phyloP scores from a whole-genome alignment of 2,797 vertebrate genomes.

The Gallinago stenura region DNA sequence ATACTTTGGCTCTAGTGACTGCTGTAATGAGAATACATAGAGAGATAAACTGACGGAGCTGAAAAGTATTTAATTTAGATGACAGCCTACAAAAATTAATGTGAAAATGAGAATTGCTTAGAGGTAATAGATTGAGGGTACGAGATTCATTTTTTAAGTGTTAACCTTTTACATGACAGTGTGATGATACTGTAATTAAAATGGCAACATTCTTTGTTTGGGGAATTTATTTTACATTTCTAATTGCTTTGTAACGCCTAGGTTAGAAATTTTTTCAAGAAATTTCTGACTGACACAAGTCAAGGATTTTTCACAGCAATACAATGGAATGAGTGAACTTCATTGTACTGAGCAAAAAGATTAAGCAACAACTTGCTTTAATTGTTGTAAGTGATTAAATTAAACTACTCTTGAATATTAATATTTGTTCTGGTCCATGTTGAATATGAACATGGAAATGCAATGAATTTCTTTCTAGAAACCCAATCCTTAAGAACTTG shows the following conservation, averaged over 20 bases:
- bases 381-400: slow-evolving; percentile 28
- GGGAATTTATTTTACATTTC: slow-evolving; percentile 38
- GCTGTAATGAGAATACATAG: slow-evolving; percentile 11
- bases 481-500: slow-evolving; percentile 50
- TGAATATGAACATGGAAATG: slow-evolving; percentile 24
- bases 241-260: slow-evolving; percentile 25
- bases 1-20: slow-evolving; percentile 45
- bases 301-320: background rate
- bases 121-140: slow-evolving; percentile 9
- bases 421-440: background rate
- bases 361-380: slow-evolving; percentile 31
- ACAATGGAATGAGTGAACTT: background rate
- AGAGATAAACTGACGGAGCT: slow-evolving; percentile 30
- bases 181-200: slow-evolving; percentile 40
- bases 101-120: slow-evolving; percentile 48
- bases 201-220: slow-evolving; percentile 33
- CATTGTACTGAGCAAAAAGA: slow-evolving; percentile 1
- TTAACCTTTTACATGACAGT: slow-evolving; percentile 42
- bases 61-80: slow-evolving; percentile 64
- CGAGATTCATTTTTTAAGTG: slow-evolving; percentile 30
- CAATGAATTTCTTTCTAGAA: slow-evolving; percentile 42
- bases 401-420: slow-evolving; percentile 32
- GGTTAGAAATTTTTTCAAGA: background rate
- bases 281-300: slow-evolving; percentile 24
- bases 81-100: slow-evolving; percentile 50